Conservation (phyloP, 2,113 vertebrate genomes). For the Esox niger region DNA sequence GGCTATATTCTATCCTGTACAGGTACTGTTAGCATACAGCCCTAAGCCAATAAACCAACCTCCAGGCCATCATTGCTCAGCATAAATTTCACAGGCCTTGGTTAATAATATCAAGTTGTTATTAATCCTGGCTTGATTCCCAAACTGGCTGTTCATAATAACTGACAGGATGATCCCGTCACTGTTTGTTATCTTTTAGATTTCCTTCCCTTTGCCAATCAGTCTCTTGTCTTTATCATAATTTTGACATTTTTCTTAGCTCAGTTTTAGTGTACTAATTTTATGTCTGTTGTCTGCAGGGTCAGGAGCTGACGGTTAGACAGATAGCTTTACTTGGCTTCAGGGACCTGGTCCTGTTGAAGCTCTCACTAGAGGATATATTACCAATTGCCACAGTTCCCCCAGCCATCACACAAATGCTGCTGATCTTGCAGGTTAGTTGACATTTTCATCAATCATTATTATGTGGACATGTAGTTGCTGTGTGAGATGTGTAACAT, state of each 20-base stretch:
- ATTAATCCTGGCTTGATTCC: too few relatives aligned
- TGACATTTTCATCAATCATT: background rate
- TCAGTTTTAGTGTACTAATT: too few relatives aligned
- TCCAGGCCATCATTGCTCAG: too few relatives aligned
- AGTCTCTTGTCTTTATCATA: background rate
- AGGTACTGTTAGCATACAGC: constrained; percentile 69
- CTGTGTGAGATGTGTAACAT: too few relatives aligned
- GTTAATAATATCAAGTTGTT: too few relatives aligned
- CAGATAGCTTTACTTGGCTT: constrained; percentile 84
- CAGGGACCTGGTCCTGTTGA: constrained; percentile 81
- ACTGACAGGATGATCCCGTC: too few relatives aligned
- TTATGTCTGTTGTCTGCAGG: constrained; percentile 53
- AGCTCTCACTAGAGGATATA: constrained; percentile 73
- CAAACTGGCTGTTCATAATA: too few relatives aligned
- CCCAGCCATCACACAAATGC: constrained; percentile 81
- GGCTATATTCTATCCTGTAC: constrained; percentile 94
- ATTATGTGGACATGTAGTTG: too few relatives aligned
- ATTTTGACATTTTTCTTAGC: too few relatives aligned
- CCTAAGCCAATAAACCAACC: background rate
- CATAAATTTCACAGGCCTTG: too few relatives aligned
- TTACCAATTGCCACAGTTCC: constrained; percentile 65
- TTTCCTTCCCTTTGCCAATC: background rate
- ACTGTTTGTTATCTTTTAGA: background rate
- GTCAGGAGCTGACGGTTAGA: constrained; percentile 82
- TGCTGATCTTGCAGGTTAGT: constrained; percentile 78